Percentiles rank a stretch among this genome's conserved stretches.
These are phyloP conservation scores for Aromia moschata DNA, from an alignment of 2,888 invertebrate species.

Conservation along the genomic window DNA sequence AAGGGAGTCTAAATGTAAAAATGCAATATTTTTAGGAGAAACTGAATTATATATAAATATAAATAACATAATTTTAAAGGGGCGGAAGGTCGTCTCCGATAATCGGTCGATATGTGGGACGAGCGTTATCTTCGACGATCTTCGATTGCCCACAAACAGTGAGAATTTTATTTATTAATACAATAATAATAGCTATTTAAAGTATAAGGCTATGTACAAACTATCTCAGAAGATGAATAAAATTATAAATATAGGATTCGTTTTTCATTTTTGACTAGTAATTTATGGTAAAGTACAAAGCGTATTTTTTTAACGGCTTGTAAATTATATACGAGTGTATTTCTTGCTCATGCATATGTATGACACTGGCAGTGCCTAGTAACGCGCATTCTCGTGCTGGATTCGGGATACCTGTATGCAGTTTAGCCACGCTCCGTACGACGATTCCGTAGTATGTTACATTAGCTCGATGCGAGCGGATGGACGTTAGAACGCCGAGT, in stretches of 20 bases:
- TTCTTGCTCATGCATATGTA: too few relatives aligned
- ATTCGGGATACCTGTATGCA: too few relatives aligned
- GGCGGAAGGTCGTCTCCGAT: neutral
- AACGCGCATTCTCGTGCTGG: too few relatives aligned
- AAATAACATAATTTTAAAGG: constrained; percentile 3
- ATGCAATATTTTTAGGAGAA: constrained; percentile 22
- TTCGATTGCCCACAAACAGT: constrained; percentile 45
- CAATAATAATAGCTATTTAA: constrained; percentile 42
- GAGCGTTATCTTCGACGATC: constrained; percentile 31
- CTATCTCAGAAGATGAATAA: constrained; percentile 55
- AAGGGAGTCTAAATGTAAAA: constrained; percentile 11
- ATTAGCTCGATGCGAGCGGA: too few relatives aligned
- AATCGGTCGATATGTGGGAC: neutral
- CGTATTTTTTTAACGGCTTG: too few relatives aligned
- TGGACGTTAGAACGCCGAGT: too few relatives aligned
- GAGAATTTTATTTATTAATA: constrained; percentile 53
- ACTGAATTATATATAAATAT: constrained; percentile 17
- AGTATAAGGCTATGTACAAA: constrained; percentile 55
- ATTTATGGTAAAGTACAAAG: neutral
- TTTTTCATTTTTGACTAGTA: neutral
- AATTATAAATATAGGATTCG: neutral
- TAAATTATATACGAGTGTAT: too few relatives aligned
- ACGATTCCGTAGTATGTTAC: too few relatives aligned
- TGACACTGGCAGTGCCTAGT: too few relatives aligned
- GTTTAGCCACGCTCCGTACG: too few relatives aligned